Evolutionary conservation across 53 echinoderm and acorn worm genomes (phyloP).

Genomic region (Hippasteria phrygiana): DNA sequence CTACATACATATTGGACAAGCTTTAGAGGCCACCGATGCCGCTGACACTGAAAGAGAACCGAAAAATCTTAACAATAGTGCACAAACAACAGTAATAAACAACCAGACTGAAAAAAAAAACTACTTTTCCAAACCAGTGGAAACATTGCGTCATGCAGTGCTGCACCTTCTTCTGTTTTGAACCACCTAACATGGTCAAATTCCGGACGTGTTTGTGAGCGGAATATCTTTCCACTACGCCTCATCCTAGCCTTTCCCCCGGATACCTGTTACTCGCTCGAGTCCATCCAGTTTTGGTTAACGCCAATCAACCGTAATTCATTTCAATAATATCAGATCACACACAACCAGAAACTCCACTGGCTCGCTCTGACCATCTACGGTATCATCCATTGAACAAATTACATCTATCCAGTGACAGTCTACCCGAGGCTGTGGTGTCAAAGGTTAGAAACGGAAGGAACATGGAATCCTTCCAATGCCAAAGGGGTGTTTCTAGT

Average conservation of each 20-base stretch:
- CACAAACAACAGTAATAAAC: too few species aligned
- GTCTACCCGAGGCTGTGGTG: conserved; percentile 13
- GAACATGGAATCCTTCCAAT: conserved; percentile 39
- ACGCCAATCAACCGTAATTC: conserved; percentile 38
- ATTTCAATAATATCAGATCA: conserved; percentile 42
- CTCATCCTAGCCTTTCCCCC: neutral
- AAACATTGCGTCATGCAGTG: neutral
- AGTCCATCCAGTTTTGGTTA: conserved; percentile 25
- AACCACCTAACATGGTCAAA: too few species aligned
- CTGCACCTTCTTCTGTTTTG: neutral
- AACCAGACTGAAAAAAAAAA: too few species aligned
- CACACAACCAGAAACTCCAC: conserved; percentile 4
- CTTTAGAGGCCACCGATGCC: too few species aligned
- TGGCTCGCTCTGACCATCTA: conserved; percentile 13
- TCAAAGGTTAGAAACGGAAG: conserved; percentile 51
- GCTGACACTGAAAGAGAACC: too few species aligned
- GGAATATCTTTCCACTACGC: neutral
- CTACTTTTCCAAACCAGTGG: neutral
- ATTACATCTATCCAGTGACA: conserved; percentile 48
- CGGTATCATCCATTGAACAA: conserved; percentile 21
- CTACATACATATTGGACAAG: too few species aligned
- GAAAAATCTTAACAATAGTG: too few species aligned
- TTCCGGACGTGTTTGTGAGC: neutral
- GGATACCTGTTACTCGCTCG: conserved; percentile 23
- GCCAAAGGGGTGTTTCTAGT: conserved; percentile 26